phyloP scores from a whole-genome alignment of 2,113 vertebrate genomes.

The Bubalus kerabau region DNA sequence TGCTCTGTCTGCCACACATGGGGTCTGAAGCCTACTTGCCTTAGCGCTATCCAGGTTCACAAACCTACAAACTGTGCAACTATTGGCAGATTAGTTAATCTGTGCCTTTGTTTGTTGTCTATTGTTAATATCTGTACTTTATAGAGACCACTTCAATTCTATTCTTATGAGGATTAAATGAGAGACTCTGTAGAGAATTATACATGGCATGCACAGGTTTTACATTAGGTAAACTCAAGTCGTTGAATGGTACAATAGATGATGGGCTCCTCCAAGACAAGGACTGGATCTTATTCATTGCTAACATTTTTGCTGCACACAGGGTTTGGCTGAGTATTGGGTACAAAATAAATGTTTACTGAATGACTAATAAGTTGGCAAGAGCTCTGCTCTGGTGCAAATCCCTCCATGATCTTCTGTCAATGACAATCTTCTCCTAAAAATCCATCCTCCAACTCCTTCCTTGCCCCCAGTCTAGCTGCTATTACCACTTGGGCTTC shows the following conservation, averaged over 20 bases:
- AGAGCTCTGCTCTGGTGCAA: background rate
- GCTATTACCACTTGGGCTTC: background rate
- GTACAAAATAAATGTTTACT: background rate
- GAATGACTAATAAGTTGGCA: background rate
- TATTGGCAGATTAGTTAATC: background rate
- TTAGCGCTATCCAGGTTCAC: background rate
- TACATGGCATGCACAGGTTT: background rate
- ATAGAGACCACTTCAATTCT: background rate
- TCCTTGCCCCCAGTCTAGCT: background rate
- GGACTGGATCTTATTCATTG: background rate
- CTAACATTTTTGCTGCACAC: background rate
- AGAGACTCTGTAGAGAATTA: background rate
- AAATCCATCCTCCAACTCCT: background rate
- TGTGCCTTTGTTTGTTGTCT: background rate
- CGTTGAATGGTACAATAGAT: background rate
- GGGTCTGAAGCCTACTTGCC: background rate
- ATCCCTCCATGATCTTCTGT: background rate
- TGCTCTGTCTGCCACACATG: background rate
- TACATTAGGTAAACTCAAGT: background rate
- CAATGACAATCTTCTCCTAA: background rate
- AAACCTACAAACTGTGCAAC: background rate
- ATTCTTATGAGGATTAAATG: background rate
- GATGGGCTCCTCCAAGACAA: background rate
- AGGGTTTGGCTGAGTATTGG: background rate
- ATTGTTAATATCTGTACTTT: background rate